Conservation (phyloP, 2,113 vertebrate species). For the Peromyscus polionotus region DNA sequence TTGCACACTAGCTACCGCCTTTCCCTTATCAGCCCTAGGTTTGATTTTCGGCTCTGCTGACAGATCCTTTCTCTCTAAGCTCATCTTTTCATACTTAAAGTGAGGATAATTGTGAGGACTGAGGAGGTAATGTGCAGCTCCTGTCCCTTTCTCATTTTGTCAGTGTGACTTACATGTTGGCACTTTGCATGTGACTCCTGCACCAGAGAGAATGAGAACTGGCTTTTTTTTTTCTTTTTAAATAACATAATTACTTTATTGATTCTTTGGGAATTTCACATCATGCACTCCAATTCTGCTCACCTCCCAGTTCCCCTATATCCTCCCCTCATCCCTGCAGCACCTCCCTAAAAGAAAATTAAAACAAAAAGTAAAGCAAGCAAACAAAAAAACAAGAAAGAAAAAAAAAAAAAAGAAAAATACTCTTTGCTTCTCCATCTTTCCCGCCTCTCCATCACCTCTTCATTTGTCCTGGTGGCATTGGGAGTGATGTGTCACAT, state of each 20-base stretch:
- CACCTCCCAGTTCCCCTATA: background rate
- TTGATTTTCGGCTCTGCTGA: background rate
- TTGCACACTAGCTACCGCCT: background rate
- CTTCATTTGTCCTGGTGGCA: background rate
- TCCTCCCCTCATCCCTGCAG: background rate
- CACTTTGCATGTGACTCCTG: background rate
- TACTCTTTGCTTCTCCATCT: background rate
- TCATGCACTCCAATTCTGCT: background rate
- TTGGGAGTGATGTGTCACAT: background rate
- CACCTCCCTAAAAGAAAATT: background rate
- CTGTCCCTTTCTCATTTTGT: background rate
- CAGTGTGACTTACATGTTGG: background rate
- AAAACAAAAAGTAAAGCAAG: background rate
- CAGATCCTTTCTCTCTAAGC: background rate
- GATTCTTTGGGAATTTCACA: background rate
- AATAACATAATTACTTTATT: background rate
- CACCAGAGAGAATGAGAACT: background rate
- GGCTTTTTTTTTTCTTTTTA: too few species aligned
- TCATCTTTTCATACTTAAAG: background rate
- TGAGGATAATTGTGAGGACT: background rate
- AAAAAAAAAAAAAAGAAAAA: background rate
- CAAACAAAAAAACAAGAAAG: background rate
- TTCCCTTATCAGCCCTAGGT: background rate
- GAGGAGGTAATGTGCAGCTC: background rate
- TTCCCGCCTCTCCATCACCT: background rate